Percentiles rank a stretch among this genome's conserved stretches.
These are phyloP conservation scores for Bubalus kerabau DNA, from an alignment of 2,113 vertebrate species.

Conservation along the genomic window DNA sequence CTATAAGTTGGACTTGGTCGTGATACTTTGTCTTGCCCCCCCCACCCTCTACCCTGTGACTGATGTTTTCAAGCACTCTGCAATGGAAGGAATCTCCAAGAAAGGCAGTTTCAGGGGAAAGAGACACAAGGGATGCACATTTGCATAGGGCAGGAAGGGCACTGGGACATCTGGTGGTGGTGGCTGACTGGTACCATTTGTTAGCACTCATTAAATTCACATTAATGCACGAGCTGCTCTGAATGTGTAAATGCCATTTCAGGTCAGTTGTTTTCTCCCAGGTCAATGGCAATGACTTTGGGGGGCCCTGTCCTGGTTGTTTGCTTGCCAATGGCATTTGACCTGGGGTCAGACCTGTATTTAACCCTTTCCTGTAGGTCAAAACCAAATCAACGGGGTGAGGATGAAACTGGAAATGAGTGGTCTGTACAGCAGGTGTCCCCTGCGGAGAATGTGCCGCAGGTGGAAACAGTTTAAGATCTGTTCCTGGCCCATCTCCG, in stretches of 20 bases:
- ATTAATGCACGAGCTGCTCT: constrained; percentile 78
- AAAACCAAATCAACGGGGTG: constrained; percentile 82
- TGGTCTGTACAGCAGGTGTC: constrained; percentile 90
- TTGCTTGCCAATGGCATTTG: constrained; percentile 85
- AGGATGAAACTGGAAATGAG: constrained; percentile 82
- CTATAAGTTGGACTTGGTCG: neutral
- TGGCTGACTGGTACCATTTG: constrained; percentile 77
- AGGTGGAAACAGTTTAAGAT: constrained; percentile 80
- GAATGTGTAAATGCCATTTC: constrained; percentile 71
- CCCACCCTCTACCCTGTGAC: neutral
- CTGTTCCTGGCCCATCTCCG: constrained; percentile 78
- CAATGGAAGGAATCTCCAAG: neutral
- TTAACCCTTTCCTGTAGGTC: constrained; percentile 88
- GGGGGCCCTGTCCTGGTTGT: constrained; percentile 78
- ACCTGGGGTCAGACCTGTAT: constrained; percentile 81
- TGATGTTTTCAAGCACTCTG: neutral
- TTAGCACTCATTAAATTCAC: constrained; percentile 80
- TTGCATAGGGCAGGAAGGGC: constrained; percentile 78
- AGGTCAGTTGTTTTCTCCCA: constrained; percentile 52
- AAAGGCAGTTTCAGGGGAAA: constrained; percentile 12
- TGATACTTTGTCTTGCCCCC: neutral
- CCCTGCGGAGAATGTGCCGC: constrained; percentile 77
- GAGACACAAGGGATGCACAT: constrained; percentile 27
- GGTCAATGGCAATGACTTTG: constrained; percentile 69
- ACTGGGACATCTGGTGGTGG: constrained; percentile 79